A percentile compares a stretch with the other conserved stretches of the same genome.
Evolutionary conservation across 2,113 vertebrate species (phyloP).

Genomic region (Elaphurus davidianus): DNA sequence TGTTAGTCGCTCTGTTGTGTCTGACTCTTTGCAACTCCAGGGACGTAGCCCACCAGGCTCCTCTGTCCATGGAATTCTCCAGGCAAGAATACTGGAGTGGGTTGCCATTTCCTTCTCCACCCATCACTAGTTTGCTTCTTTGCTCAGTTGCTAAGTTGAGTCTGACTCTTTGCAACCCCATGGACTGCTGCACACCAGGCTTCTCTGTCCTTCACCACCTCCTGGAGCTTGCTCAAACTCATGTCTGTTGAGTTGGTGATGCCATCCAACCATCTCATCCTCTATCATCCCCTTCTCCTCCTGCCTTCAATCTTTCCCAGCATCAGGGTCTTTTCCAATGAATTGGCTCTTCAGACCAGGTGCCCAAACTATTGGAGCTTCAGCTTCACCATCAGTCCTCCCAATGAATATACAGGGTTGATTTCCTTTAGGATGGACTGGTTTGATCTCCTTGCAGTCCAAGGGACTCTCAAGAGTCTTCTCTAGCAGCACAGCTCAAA

Average conservation of each 20-base stretch:
- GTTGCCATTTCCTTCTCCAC: not conserved
- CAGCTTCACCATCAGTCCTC: not conserved
- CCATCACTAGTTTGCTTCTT: not conserved
- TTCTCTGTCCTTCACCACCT: too few relatives aligned
- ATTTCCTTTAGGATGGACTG: not conserved
- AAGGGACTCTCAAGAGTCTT: not conserved
- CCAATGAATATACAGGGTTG: not conserved
- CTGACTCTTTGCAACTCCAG: not conserved
- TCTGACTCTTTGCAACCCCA: not conserved
- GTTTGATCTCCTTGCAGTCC: not conserved
- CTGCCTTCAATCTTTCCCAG: not conserved
- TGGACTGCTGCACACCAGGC: not conserved
- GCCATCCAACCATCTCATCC: not conserved
- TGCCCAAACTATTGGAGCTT: not conserved
- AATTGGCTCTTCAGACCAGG: not conserved
- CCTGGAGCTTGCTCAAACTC: not conserved
- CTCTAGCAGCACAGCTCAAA: not conserved
- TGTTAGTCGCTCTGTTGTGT: not conserved
- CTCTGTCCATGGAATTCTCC: not conserved
- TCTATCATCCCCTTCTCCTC: not conserved
- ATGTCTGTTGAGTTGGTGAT: not conserved
- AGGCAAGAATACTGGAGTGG: not conserved
- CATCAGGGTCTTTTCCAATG: not conserved
- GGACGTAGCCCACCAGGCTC: rapidly evolving
- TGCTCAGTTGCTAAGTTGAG: not conserved